Conservation (phyloP, 1,140 invertebrate genomes). For the Saccostrea echinata region DNA sequence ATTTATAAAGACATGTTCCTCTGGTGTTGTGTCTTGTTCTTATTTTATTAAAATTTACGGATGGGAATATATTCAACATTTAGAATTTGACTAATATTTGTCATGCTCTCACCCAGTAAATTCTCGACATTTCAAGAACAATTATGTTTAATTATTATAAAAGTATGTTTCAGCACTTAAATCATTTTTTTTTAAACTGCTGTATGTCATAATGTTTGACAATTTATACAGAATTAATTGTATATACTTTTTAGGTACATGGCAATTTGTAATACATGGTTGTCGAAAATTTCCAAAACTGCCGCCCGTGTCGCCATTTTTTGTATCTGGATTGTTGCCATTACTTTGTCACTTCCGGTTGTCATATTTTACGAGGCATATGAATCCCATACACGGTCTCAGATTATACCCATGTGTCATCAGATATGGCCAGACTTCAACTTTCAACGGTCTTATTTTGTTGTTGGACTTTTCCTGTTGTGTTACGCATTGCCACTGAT, state of each 20-base stretch:
- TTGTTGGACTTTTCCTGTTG: conserved; percentile 92
- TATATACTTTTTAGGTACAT: conserved; percentile 86
- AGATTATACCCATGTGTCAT: conserved; percentile 63
- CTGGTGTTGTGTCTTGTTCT: too few species aligned
- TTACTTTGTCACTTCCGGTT: conserved; percentile 93
- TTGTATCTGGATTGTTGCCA: conserved; percentile 93
- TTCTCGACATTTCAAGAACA: too few species aligned
- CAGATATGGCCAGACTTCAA: conserved; percentile 77
- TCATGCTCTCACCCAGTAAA: too few species aligned
- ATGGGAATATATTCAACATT: too few species aligned
- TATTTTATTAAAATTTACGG: too few species aligned
- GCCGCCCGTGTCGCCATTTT: conserved; percentile 92
- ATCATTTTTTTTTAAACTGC: too few species aligned
- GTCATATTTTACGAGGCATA: conserved; percentile 89
- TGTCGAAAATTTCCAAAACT: conserved; percentile 93
- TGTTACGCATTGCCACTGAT: conserved; percentile 95
- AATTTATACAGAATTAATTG: too few species aligned
- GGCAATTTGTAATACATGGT: conserved; percentile 95
- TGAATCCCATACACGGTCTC: conserved; percentile 41
- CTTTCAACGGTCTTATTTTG: conserved; percentile 91
- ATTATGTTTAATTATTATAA: too few species aligned
- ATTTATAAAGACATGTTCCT: too few species aligned
- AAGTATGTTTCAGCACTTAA: too few species aligned
- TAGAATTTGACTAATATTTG: too few species aligned
- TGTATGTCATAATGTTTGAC: too few species aligned